Base-by-base conservation (phyloP, 92 coral and sea anemone genomes). In the Bergia sp. region DNA sequence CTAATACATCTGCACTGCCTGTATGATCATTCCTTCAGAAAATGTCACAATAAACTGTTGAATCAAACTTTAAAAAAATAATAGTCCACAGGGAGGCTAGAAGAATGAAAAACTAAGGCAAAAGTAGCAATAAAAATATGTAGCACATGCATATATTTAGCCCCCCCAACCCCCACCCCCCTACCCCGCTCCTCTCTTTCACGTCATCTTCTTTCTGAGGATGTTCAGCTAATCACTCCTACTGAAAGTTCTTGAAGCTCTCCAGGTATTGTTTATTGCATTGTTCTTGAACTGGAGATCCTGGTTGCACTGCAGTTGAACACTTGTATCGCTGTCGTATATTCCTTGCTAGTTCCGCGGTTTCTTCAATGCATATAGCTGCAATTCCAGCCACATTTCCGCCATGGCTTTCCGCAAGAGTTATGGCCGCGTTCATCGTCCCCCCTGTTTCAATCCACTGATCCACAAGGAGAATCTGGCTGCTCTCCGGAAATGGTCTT, bases 401-500 rank as follows among this genome's bases (percentile, higher is more conserved):
- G 3, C n/a, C 85, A 3, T 80, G 85, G 13, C 42, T 44, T 49
- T 80, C 69, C 53, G 29, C 49, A 20, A 83, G 49, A 1, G 47
- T n/a, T 58, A 67, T 67, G 74, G 87, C 87, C 37, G 87, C 87
- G 18, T 20, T 37, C 87, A 83, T 83, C 12, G 87, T 83, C 55
- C 87, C 87, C 39, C 87, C 87, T 9, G 87, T 83, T 61, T 83
- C 87, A n/a, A 83, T n/a, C 87, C 87, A 83, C 87, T 83, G 87
- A 36, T 83, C 87, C 40, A 83, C 87, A 67, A 83, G 53, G 20
- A 83, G 80, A 23, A 83, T 41, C 1, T 50, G 73, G 37, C 71
- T 83, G 38, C 76, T 78, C 8, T 29, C 13, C 11, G 85, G n/a
- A 80, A 80, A 80, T 3, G 85, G 65, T 18, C 15, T 47, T 10